Evolutionary conservation across 2,888 invertebrate species (phyloP).

Genomic region (Rotaria macrura): DNA sequence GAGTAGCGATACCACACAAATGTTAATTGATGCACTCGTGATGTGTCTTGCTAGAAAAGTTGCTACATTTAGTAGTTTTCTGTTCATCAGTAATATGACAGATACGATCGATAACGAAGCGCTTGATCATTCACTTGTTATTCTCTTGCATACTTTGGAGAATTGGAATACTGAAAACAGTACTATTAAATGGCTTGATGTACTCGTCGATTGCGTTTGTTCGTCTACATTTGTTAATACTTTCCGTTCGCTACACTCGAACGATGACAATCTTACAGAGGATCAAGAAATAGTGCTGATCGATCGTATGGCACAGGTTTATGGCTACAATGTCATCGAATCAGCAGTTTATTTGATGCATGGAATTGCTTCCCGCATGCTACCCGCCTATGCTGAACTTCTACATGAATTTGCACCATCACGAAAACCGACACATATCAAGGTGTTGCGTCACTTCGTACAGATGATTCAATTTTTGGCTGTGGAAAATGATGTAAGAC

Average conservation of each 20-base stretch:
- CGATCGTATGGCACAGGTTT: not conserved
- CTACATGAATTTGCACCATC: not conserved
- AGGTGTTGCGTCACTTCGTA: not conserved
- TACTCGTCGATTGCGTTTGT: not conserved
- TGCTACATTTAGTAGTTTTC: too few relatives aligned
- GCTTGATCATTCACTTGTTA: not conserved
- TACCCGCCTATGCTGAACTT: not conserved
- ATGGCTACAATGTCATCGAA: not conserved
- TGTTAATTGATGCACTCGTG: not conserved
- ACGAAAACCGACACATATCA: not conserved
- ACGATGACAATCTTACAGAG: not conserved
- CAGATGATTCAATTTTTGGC: not conserved
- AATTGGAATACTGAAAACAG: not conserved
- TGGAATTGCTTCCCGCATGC: not conserved
- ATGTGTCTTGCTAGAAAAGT: not conserved
- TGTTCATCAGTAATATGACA: accelerated
- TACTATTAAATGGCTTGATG: not conserved
- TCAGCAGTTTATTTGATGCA: not conserved
- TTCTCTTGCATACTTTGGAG: not conserved
- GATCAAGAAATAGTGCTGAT: not conserved
- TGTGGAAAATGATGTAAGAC: not conserved
- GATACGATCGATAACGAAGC: too few relatives aligned
- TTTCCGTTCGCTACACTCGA: not conserved
- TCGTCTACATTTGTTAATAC: not conserved
- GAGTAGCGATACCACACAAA: not conserved